Base-by-base conservation (phyloP, 30 jellyfish, hydroid and myxozoan species). In the Pseudorhiza aurosa region DNA sequence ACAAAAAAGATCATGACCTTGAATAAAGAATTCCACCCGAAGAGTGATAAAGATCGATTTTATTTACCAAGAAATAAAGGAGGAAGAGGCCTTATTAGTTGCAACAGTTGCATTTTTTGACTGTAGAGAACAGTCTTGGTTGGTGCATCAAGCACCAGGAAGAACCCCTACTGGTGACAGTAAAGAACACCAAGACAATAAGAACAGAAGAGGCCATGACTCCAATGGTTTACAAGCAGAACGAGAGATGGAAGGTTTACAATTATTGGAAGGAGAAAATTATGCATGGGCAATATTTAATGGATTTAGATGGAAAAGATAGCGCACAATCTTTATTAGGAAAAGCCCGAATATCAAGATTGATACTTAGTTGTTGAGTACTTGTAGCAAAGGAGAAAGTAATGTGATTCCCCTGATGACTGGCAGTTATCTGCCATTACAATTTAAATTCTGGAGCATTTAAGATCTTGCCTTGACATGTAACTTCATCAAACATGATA, bases 1-100 rank as follows among this genome's bases (percentile, higher is more conserved):
- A 71, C 55, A 44, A 45, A 53, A 51, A 71, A 71, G 57, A 71
- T 71, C 76, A 71, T 71, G 85, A 71, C 85, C 47, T 43, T 71
- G 28, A 71, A 71, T 55, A 35, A 55, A 31, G 87, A 47, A 73
- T 35, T 50, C 32, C 75, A 47, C 19, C 87, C 76, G 62, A 73
- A 55, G 59, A 73, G 87, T 49, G 87, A 73, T 17, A 33, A 49
- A 8, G 87, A 27, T 22, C 25, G 87, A 73, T 22, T 73, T 26
- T 50, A 73, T 56, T 39, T 50, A 26, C 56, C 87, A 25, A 73
- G 87, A 73, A 51, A 40, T 31, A 50, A 49, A 40, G 51, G 68
- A 26, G 68, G 82, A 44, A 47, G 83, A 43, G 83, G 70, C n/a
- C 69, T 69, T 25, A 47, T 69, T 28, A 69, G 83, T 35, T 43